Base-by-base conservation (phyloP, 2,888 invertebrate species). In the Drepana falcataria region DNA sequence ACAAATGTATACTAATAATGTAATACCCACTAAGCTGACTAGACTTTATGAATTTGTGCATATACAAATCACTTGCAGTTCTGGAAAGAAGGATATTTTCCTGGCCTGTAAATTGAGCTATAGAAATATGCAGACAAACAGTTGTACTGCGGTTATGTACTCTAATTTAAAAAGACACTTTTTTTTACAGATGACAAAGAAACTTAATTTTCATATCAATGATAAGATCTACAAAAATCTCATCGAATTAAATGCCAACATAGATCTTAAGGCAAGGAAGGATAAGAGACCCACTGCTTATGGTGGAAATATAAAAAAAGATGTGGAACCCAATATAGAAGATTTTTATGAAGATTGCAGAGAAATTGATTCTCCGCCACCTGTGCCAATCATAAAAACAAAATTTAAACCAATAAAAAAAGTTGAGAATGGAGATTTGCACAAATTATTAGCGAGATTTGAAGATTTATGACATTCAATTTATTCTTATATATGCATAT, bases 191-290 rank as follows among this genome's bases (percentile, higher is more conserved):
- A 66, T 89, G 47, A 88, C 89, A 48, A 89, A 85, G 60, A 84
- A 80, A 53, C 65, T 91, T 7, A 91, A 91, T 63, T 91, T 90
- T 59, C 90, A 90, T 56, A 84, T 86, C 52, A 87, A 90, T 63
- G 87, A 91, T 51, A 85, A 73, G 68, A 87, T 91, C 57, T 91
- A 87, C 59, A 85, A 80, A 61, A 87, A 91, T 57, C 73, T 91
- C 1, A 81, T 91, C 7, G 90, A 89, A 71, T 62, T 91, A 40
- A 91, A 91, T 76, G 73, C 81, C n/a, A 80, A 65, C 55, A 59
- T 78, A 37, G 76, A 73, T 55, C 56, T 69, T 2, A 84, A 79
- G 68, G 74, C 58, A 40, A 83, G 67, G 56, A 82, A 73, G 51
- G 79, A 77, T 2, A 81, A 66, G 59, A 73, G 68, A 59, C 56